These are phyloP conservation scores for Chelmon rostratus DNA, from an alignment of 2,797 vertebrate species.

Conservation along the genomic window DNA sequence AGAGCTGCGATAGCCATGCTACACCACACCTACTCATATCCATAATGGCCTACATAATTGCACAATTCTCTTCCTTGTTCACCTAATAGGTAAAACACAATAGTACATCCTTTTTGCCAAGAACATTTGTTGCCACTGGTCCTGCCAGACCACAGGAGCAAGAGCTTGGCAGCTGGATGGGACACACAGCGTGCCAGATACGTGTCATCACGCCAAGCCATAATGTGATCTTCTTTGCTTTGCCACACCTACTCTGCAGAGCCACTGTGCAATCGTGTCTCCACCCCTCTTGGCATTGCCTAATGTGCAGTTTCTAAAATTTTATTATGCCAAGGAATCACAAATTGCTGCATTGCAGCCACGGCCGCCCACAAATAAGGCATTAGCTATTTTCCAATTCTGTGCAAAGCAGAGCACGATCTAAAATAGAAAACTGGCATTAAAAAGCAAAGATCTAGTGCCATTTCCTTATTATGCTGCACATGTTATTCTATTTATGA, in stretches of 20 bases:
- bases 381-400: slow-evolving; percentile 13
- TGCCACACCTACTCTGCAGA: slow-evolving; percentile 32
- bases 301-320: slow-evolving; percentile 3
- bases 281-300: slow-evolving; percentile 14
- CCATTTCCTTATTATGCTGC: background rate
- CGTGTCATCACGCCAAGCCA: slow-evolving; percentile 29
- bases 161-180: slow-evolving; percentile 46
- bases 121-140: slow-evolving; percentile 36
- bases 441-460: background rate
- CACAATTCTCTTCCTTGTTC: slow-evolving; percentile 30
- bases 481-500: background rate
- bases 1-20: background rate
- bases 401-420: slow-evolving; percentile 2
- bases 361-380: background rate
- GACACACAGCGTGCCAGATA: slow-evolving; percentile 17
- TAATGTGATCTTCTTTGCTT: slow-evolving; percentile 45
- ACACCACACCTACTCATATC: background rate
- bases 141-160: slow-evolving; percentile 32
- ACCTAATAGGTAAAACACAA: slow-evolving; percentile 33
- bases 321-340: slow-evolving; percentile 16
- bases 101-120: slow-evolving; percentile 20
- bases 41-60: slow-evolving; percentile 20
- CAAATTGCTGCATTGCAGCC: slow-evolving; percentile 28
- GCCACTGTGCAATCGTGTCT: slow-evolving; percentile 6
- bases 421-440: background rate